A percentile compares a stretch with the other conserved stretches of the same genome.
Evolutionary conservation across 2,113 vertebrate genomes (phyloP).

Genomic region (Rana temporaria): DNA sequence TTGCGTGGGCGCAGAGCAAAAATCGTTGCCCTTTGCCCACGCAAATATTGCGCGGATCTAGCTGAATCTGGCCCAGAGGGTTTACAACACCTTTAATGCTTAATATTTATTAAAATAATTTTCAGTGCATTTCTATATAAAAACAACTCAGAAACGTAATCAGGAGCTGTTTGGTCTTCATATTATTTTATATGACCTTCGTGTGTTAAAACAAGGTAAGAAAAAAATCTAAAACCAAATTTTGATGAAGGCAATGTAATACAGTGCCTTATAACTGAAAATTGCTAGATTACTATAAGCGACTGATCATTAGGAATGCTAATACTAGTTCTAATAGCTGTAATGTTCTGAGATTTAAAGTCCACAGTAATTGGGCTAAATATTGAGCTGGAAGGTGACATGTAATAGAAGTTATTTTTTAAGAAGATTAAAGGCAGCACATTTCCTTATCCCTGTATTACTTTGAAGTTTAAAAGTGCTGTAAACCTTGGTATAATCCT

Average conservation of each 20-base stretch:
- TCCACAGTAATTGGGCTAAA: constrained; percentile 48
- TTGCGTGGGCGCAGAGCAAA: too few species aligned
- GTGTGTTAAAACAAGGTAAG: neutral
- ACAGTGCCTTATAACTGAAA: neutral
- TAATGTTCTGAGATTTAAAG: constrained; percentile 41
- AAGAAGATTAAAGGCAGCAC: constrained; percentile 54
- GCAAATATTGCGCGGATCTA: too few species aligned
- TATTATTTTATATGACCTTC: neutral
- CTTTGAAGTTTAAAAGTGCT: constrained; percentile 53
- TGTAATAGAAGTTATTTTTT: constrained; percentile 37
- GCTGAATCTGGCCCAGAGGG: too few species aligned
- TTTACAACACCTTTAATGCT: too few species aligned
- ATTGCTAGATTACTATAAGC: constrained; percentile 26
- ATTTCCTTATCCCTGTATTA: constrained; percentile 49
- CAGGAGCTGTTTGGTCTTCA: neutral
- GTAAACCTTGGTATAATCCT: constrained; percentile 53
- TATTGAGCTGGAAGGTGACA: constrained; percentile 50
- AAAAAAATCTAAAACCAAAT: neutral
- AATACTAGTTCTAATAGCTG: constrained; percentile 34
- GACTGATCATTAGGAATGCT: constrained; percentile 43
- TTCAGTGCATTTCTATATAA: too few species aligned
- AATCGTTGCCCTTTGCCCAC: too few species aligned
- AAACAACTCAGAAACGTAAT: neutral
- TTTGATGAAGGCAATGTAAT: neutral
- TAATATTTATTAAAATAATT: too few species aligned